These are phyloP conservation scores for Phytoseiulus persimilis DNA, from an alignment of 2,888 invertebrate species.

Conservation along the genomic window DNA sequence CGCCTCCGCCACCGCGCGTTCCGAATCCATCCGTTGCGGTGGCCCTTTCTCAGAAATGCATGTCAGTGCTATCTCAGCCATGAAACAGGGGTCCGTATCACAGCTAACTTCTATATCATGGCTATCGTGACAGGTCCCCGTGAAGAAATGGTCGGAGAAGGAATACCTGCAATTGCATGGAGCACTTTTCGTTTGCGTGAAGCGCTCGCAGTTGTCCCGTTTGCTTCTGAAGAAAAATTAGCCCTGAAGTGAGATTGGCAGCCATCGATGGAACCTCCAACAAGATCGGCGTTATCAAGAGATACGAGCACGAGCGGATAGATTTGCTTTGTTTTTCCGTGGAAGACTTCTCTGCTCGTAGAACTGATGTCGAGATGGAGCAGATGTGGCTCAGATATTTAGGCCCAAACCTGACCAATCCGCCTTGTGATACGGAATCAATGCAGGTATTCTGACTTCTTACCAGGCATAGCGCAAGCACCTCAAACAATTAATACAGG, in stretches of 20 bases:
- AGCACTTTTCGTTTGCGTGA: neutral
- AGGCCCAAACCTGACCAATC: neutral
- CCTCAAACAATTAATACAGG: too few relatives aligned
- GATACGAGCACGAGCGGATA: neutral
- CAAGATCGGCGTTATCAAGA: neutral
- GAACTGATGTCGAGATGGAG: neutral
- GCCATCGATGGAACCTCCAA: neutral
- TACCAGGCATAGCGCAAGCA: too few relatives aligned
- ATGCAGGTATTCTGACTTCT: neutral
- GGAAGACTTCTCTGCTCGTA: conserved; percentile 10
- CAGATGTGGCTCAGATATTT: conserved; percentile 7
- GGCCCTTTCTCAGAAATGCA: too few relatives aligned
- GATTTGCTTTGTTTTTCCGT: conserved; percentile 19
- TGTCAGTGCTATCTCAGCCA: too few relatives aligned
- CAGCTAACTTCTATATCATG: neutral
- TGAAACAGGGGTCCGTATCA: too few relatives aligned
- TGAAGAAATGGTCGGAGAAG: conserved; percentile 17
- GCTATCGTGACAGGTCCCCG: neutral
- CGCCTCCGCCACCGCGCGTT: too few relatives aligned
- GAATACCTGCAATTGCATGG: neutral
- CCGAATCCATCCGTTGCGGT: too few relatives aligned
- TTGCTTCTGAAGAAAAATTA: conserved; percentile 7
- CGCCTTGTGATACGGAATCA: neutral
- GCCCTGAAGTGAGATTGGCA: neutral
- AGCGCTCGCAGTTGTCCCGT: neutral